Evolutionary conservation across 2,797 vertebrate species (phyloP).

Genomic region (Euthynnus affinis): DNA sequence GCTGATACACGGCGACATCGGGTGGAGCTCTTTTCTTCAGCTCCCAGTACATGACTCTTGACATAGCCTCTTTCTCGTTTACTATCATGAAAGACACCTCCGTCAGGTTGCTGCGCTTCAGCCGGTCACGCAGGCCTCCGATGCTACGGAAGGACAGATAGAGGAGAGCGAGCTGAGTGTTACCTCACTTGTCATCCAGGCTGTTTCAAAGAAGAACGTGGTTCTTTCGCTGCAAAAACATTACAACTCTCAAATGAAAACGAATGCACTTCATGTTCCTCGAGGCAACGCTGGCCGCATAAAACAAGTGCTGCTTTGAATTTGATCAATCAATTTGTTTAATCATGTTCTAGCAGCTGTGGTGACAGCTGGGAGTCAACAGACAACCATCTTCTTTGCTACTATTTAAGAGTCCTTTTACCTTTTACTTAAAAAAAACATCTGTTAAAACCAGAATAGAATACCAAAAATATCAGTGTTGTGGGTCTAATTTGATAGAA

Average conservation of each 20-base stretch:
- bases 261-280: background rate
- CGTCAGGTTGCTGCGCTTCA: conserved; percentile 80
- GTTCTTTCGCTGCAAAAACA: no score
- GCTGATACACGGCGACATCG: conserved; percentile 88
- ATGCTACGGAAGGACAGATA: conserved; percentile 76
- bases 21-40: conserved; percentile 84
- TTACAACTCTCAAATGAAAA: background rate
- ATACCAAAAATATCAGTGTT: no score
- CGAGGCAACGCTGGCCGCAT: no score
- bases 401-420: no score
- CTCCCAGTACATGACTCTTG: conserved; percentile 88
- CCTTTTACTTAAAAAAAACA: no score
- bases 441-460: no score
- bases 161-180: background rate
- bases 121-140: conserved; percentile 85
- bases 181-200: background rate
- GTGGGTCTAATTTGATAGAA: background rate
- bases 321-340: no score
- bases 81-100: conserved; percentile 87
- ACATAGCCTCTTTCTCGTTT: conserved; percentile 87
- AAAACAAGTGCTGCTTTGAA: no score
- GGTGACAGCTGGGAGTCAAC: no score
- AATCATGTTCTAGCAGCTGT: background rate
- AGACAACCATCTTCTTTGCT: no score
- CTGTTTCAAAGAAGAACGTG: no score